Percentiles rank a stretch among this genome's conserved stretches.
Evolutionary conservation across 2,888 invertebrate genomes (phyloP).

Genomic region (Mesorhabditis sp.): DNA sequence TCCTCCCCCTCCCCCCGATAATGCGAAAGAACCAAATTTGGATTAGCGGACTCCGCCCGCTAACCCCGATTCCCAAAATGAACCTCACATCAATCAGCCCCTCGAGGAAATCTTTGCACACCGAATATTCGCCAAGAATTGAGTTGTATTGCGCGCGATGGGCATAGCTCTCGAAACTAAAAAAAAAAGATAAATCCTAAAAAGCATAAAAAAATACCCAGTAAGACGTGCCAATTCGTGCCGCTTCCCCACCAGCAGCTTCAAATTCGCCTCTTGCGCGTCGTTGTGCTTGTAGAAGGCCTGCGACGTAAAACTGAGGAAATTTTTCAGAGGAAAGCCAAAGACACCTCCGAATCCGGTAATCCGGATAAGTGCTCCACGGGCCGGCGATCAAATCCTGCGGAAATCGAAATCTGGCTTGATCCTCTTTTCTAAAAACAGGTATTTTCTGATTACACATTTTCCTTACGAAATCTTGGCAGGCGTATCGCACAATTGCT

Average conservation of each 20-base stretch:
- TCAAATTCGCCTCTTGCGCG: slow-evolving; percentile 22
- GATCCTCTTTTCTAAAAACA: neutral
- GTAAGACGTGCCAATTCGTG: slow-evolving; percentile 79
- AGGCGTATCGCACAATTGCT: slow-evolving; percentile 30
- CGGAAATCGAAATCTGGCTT: neutral
- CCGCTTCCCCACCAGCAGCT: slow-evolving; percentile 70
- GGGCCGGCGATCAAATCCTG: neutral
- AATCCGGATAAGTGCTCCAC: neutral
- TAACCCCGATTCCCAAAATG: no score
- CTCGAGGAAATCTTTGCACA: slow-evolving; percentile 42
- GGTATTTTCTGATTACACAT: neutral
- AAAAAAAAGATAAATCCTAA: neutral
- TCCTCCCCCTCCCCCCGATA: no score
- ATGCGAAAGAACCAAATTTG: no score
- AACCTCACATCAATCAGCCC: slow-evolving; percentile 38
- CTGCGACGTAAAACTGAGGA: neutral
- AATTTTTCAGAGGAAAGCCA: neutral
- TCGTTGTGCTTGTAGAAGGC: slow-evolving; percentile 42
- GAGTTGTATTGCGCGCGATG: slow-evolving; percentile 84
- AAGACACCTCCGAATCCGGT: neutral
- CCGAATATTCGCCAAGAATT: slow-evolving; percentile 63
- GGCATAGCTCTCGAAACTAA: slow-evolving; percentile 75
- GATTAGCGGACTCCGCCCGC: no score
- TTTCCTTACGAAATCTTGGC: slow-evolving; percentile 19
- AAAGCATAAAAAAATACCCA: slow-evolving; percentile 62